Percentiles rank a stretch among this genome's conserved stretches.
Conservation (phyloP, 2,797 vertebrate genomes). For the Siniperca obscura region DNA sequence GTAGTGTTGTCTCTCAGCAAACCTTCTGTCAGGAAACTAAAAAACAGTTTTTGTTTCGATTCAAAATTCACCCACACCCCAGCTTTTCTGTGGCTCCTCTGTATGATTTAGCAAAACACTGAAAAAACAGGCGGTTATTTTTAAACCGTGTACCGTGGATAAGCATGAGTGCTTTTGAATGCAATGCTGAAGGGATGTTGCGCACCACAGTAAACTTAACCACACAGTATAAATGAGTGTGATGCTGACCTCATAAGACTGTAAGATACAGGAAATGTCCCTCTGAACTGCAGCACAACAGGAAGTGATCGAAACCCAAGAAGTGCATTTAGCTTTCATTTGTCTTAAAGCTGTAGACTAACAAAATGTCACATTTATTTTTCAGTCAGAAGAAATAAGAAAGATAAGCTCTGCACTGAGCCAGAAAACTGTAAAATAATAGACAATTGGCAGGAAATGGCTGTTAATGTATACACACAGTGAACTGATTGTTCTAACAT, state of each 20-base stretch:
- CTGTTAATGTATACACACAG: not conserved
- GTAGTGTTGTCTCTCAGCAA: too few relatives aligned
- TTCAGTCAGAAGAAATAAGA: not conserved
- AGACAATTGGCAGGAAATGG: not conserved
- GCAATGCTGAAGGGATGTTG: not conserved
- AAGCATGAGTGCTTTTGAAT: not conserved
- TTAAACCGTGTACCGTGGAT: not conserved
- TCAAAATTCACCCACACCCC: not conserved
- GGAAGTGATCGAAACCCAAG: conserved; percentile 59
- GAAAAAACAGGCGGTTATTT: conserved; percentile 20
- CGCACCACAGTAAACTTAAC: not conserved
- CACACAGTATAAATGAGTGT: not conserved
- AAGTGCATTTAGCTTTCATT: not conserved
- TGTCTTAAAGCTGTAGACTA: not conserved
- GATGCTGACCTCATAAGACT: conserved; percentile 23
- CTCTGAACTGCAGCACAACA: conserved; percentile 45
- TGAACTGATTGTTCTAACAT: conserved; percentile 5
- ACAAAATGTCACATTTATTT: not conserved
- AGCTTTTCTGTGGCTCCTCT: not conserved
- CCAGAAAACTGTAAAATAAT: not conserved
- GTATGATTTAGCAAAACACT: not conserved
- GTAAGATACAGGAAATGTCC: conserved; percentile 62
- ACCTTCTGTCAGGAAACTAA: not conserved
- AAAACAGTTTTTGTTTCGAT: not conserved
- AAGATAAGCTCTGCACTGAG: not conserved